Conservation (phyloP, 2,888 invertebrate species). For the Perizoma affinitatum region DNA sequence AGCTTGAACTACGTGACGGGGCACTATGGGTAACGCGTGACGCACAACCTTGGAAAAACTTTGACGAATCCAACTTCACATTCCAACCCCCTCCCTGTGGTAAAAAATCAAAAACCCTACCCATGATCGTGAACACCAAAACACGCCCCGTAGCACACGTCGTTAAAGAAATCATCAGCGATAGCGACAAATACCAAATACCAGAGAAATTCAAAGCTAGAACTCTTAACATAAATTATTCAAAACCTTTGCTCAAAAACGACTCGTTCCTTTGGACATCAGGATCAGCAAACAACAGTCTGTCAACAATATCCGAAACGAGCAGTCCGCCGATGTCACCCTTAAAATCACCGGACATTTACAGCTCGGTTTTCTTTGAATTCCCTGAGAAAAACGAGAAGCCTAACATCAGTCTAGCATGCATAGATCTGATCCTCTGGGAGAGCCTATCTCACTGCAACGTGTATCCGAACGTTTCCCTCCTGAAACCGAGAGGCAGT, state of each 20-base stretch:
- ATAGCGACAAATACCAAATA: constrained; percentile 57
- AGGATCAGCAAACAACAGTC: constrained; percentile 49
- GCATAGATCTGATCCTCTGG: constrained; percentile 76
- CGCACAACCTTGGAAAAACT: constrained; percentile 67
- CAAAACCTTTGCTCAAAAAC: constrained; percentile 52
- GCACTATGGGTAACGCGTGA: constrained; percentile 61
- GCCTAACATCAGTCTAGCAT: constrained; percentile 57
- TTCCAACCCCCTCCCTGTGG: constrained; percentile 58
- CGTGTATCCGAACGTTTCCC: constrained; percentile 67
- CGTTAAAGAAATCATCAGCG: constrained; percentile 63
- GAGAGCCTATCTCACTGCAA: constrained; percentile 63
- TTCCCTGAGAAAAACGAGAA: constrained; percentile 56
- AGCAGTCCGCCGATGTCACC: constrained; percentile 55
- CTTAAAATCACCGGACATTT: constrained; percentile 61
- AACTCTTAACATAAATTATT: constrained; percentile 51
- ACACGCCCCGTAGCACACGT: constrained; percentile 57
- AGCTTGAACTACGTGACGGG: constrained; percentile 75
- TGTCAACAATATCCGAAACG: constrained; percentile 70
- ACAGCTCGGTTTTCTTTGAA: constrained; percentile 75
- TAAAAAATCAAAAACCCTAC: constrained; percentile 35
- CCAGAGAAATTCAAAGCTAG: constrained; percentile 61
- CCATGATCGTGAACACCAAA: constrained; percentile 30
- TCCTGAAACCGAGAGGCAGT: constrained; percentile 55
- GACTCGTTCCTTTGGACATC: constrained; percentile 68
- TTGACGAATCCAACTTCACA: constrained; percentile 67